Evolutionary conservation across 2,797 vertebrate genomes (phyloP), one percentile per base, ranked within the genome.

Genomic region (Menidia menidia): DNA sequence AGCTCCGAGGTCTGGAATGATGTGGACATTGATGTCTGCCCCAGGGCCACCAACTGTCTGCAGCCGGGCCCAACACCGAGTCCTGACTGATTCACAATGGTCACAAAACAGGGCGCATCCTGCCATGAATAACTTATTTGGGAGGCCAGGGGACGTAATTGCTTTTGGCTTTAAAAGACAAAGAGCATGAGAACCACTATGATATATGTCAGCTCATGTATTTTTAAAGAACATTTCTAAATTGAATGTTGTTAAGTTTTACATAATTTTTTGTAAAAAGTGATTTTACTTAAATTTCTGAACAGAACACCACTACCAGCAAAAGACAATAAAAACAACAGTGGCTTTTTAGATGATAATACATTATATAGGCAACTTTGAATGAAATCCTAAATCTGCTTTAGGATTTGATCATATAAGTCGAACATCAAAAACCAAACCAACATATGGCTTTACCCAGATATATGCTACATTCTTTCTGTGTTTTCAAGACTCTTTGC

Each of bases 21-120:
- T 86, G 77, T 80, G 83, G 84, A 87, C 85, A 85, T 75, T 82
- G 86, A 89, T 80, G 77, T 88, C 79, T 58, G 83, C 83, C 85
- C 83, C 25, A 74, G 43, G 86, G 80, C 81, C 80, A 73, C 82
- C 72, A 45, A 64, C 69, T 75, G 80, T 82, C 82, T 77, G 60
- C 81, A 84, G 80, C 78, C 57, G 57, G 64, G 54, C 66, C 64
- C 75, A 78, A 73, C 62, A 61, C 50, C 25, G 4, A 50, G 31
- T 59, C 63, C 31, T 66, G 48, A 70, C 61, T 16, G 57, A 77
- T 57, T 71, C 62, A 75, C 51, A 71, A 2, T 54, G 73, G 60
- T 15, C 42, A 55, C 65, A 55, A 68, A 57, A 43, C 42, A 52
- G 68, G 61, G n/a, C 56, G 64, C 55, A 63, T 48, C 72, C 53